Conservation (phyloP, 92 coral and sea anemone genomes). For the Pocillopora grandis region DNA sequence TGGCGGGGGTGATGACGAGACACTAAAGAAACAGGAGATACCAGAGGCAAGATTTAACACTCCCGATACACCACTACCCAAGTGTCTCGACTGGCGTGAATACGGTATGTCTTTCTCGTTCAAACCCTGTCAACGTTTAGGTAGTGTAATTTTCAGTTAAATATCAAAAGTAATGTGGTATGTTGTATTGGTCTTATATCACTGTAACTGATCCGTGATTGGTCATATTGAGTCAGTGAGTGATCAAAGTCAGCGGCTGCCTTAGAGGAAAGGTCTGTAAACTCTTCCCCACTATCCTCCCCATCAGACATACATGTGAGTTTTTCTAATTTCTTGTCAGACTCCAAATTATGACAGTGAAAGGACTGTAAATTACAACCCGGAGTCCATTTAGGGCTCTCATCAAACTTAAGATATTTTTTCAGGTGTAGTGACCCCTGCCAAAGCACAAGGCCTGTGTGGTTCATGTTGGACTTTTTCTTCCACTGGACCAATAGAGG, state of each 20-base stretch:
- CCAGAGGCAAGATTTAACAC: conserved; percentile 66
- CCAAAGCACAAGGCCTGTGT: conserved; percentile 77
- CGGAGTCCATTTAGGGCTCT: neutral
- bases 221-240: no score
- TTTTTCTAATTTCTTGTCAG: no score
- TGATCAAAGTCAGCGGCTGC: no score
- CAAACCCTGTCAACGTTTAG: neutral
- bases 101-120: conserved; percentile 47
- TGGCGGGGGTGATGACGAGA: conserved; percentile 67
- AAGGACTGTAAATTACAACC: no score
- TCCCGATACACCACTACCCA: conserved; percentile 63
- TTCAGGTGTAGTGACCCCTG: conserved; percentile 66
- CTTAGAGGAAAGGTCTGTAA: no score
- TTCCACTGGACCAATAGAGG: conserved; percentile 73
- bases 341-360: no score
- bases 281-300: no score
- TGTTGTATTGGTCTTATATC: no score
- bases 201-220: no score
- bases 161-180: no score
- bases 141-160: neutral
- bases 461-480: conserved; percentile 83
- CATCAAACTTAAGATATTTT: neutral
- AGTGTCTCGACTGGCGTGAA: conserved; percentile 79
- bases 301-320: no score
- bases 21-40: conserved; percentile 62